Evolutionary conservation across 2,113 vertebrate species (phyloP).

Genomic region (Macroglossus sobrinus): DNA sequence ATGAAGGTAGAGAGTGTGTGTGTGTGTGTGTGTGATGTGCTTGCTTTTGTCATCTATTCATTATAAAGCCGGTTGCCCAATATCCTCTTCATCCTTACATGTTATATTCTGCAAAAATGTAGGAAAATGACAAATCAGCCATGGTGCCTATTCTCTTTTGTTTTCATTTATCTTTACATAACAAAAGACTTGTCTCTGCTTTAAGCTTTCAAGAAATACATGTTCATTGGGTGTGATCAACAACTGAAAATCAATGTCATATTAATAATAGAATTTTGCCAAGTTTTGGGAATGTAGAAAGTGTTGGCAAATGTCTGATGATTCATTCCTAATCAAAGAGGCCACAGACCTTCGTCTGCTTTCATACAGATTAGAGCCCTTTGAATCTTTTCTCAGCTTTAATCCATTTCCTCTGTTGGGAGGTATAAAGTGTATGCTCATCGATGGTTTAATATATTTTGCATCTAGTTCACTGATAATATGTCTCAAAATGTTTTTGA

Average conservation of each 20-base stretch:
- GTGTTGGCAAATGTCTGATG: background rate
- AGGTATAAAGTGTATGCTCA: background rate
- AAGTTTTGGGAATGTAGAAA: background rate
- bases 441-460: background rate
- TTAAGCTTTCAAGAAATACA: background rate
- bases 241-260: background rate
- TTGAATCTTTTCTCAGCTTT: background rate
- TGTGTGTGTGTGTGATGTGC: accelerated
- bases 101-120: background rate
- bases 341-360: background rate
- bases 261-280: background rate
- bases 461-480: background rate
- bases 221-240: background rate
- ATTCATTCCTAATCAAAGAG: background rate
- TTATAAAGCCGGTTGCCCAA: background rate
- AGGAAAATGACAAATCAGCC: background rate
- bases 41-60: background rate
- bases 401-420: background rate
- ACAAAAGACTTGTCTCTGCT: background rate
- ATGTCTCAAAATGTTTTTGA: background rate
- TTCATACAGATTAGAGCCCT: background rate
- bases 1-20: background rate
- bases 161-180: background rate
- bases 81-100: background rate
- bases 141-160: background rate